A percentile compares a stretch with the other conserved stretches of the same genome.
These are phyloP conservation scores for Willisornis vidua DNA, from an alignment of 2,113 vertebrate species.

Conservation along the genomic window DNA sequence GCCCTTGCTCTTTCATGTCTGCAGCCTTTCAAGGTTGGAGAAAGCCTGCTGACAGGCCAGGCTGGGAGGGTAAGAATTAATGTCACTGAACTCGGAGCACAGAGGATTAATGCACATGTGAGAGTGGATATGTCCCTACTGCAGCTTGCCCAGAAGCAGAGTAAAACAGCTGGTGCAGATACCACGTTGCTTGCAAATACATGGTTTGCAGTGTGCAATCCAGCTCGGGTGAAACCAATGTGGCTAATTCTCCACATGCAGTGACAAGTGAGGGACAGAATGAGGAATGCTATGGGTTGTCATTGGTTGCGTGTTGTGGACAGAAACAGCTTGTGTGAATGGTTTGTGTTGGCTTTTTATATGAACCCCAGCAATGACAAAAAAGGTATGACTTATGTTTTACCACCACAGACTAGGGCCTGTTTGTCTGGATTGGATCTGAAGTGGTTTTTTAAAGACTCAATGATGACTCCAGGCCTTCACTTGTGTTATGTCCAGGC, in stretches of 20 bases:
- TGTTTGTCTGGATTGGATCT: background rate
- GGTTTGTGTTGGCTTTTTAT: background rate
- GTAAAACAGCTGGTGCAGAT: background rate
- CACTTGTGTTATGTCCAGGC: background rate
- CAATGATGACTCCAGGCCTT: background rate
- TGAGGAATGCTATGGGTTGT: background rate
- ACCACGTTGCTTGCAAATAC: rapidly evolving
- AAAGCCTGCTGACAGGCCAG: background rate
- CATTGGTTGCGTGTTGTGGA: background rate
- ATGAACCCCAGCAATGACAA: background rate
- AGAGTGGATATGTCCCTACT: background rate
- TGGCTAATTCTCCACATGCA: background rate
- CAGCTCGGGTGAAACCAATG: rapidly evolving
- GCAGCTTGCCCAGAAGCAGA: background rate
- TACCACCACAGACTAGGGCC: background rate
- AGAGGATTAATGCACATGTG: background rate
- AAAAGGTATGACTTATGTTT: background rate
- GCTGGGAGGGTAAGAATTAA: background rate
- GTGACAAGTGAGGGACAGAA: background rate
- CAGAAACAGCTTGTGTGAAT: background rate
- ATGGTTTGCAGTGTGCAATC: background rate
- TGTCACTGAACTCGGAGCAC: background rate
- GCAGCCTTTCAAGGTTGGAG: background rate
- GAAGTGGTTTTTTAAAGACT: background rate
- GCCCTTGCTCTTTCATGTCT: background rate